A percentile compares a stretch with the other conserved stretches of the same genome.
Evolutionary conservation across 1,140 invertebrate species (phyloP).

Genomic region (Holcopasites calliopsidis): DNA sequence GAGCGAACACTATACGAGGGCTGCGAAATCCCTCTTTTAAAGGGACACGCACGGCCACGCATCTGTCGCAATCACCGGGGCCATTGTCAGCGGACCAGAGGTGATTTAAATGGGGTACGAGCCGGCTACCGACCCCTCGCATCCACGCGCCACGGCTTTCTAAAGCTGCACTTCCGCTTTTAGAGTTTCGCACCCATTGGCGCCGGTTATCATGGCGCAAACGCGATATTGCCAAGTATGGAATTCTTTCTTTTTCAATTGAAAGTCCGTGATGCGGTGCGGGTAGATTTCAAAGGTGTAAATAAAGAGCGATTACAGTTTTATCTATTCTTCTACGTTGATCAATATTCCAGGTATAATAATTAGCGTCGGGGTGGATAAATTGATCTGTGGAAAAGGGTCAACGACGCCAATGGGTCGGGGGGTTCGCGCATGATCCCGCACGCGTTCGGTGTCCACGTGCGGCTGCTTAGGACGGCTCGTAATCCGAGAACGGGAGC

Average conservation of each 20-base stretch:
- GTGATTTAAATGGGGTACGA: conserved; percentile 54
- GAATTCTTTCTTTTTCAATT: too few relatives aligned
- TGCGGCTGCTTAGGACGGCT: conserved; percentile 44
- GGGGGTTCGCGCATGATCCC: conserved; percentile 20
- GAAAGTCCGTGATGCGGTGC: too few relatives aligned
- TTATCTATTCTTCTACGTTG: too few relatives aligned
- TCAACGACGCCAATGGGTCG: conserved; percentile 46
- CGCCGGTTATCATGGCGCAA: background rate
- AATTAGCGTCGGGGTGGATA: too few relatives aligned
- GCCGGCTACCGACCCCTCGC: background rate
- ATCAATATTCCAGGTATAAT: too few relatives aligned
- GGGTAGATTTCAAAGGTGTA: too few relatives aligned
- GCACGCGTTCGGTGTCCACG: conserved; percentile 43
- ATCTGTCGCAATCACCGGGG: conserved; percentile 62
- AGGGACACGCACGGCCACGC: conserved; percentile 56
- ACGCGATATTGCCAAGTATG: too few relatives aligned
- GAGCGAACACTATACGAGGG: conserved; percentile 37
- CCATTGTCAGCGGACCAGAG: conserved; percentile 57
- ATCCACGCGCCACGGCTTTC: conserved; percentile 8
- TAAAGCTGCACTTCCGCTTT: conserved; percentile 2
- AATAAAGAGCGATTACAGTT: too few relatives aligned
- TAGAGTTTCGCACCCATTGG: background rate
- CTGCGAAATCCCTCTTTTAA: conserved; percentile 61
- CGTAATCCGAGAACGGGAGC: conserved; percentile 66
- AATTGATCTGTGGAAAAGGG: background rate